These are phyloP conservation scores for Pandemis cinnamomeana DNA, from an alignment of 2,888 invertebrate genomes.

Conservation along the genomic window DNA sequence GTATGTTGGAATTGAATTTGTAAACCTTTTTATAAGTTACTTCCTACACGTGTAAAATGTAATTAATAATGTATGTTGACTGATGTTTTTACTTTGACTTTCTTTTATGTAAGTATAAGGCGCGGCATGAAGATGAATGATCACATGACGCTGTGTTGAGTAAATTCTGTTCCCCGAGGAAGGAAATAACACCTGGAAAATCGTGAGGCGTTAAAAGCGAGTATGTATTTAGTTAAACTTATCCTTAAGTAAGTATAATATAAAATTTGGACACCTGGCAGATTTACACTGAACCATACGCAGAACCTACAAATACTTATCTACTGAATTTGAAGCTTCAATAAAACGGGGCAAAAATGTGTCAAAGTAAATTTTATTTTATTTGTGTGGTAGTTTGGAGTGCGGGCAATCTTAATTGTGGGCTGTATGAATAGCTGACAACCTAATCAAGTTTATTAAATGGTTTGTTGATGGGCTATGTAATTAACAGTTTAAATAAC, in stretches of 20 bases:
- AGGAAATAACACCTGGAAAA: slow-evolving; percentile 46
- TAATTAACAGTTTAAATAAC: too few relatives aligned
- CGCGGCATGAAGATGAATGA: slow-evolving; percentile 53
- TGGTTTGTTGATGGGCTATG: too few relatives aligned
- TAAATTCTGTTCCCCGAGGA: slow-evolving; percentile 38
- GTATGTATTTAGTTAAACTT: slow-evolving; percentile 9
- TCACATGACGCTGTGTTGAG: slow-evolving; percentile 44
- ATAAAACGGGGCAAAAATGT: too few relatives aligned
- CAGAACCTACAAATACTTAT: too few relatives aligned
- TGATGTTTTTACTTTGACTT: slow-evolving; percentile 26
- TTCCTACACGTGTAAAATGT: slow-evolving; percentile 14
- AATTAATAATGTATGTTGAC: slow-evolving; percentile 3
- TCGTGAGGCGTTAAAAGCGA: slow-evolving; percentile 21
- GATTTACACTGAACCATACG: too few relatives aligned
- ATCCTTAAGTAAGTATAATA: neutral
- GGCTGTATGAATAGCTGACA: too few relatives aligned
- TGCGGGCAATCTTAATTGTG: too few relatives aligned
- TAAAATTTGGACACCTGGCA: too few relatives aligned
- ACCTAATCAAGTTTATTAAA: too few relatives aligned
- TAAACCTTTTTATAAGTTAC: neutral
- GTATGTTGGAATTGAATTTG: neutral
- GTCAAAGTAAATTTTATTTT: too few relatives aligned
- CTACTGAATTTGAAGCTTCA: too few relatives aligned
- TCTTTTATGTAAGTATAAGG: slow-evolving; percentile 22
- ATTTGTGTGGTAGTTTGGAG: too few relatives aligned